Conservation (phyloP, 2,113 vertebrate species). For the Siniperca knerii region DNA sequence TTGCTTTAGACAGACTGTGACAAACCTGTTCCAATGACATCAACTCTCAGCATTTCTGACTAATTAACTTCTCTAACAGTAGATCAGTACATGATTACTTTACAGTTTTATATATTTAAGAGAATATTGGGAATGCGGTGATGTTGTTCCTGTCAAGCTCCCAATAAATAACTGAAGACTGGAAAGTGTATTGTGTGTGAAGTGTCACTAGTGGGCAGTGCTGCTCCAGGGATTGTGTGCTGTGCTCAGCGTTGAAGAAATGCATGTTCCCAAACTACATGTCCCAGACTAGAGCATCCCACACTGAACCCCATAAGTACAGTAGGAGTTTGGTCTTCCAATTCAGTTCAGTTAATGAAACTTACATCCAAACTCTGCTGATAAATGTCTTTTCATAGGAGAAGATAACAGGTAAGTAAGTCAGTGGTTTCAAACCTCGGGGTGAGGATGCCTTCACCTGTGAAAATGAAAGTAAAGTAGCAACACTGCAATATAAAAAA, state of each 20-base stretch:
- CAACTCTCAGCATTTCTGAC: slow-evolving; percentile 39
- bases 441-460: neutral
- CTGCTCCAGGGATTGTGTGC: slow-evolving; percentile 29
- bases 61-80: slow-evolving; percentile 22
- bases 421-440: neutral
- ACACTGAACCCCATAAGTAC: neutral
- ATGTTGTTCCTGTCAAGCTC: slow-evolving; percentile 46
- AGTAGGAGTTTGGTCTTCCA: neutral
- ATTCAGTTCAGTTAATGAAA: neutral
- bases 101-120: slow-evolving; percentile 63
- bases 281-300: neutral
- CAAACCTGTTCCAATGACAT: slow-evolving; percentile 47
- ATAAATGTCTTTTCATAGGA: neutral
- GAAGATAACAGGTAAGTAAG: neutral
- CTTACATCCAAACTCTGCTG: neutral
- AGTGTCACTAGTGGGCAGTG: slow-evolving; percentile 71
- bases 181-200: slow-evolving; percentile 46
- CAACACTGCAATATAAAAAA: neutral
- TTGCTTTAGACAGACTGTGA: slow-evolving; percentile 60
- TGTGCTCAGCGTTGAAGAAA: neutral
- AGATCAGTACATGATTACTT: slow-evolving; percentile 44
- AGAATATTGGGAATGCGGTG: slow-evolving; percentile 44
- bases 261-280: neutral
- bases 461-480: neutral
- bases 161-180: slow-evolving; percentile 64